Conservation (phyloP, 2,113 vertebrate genomes). For the Laticauda laticaudata region DNA sequence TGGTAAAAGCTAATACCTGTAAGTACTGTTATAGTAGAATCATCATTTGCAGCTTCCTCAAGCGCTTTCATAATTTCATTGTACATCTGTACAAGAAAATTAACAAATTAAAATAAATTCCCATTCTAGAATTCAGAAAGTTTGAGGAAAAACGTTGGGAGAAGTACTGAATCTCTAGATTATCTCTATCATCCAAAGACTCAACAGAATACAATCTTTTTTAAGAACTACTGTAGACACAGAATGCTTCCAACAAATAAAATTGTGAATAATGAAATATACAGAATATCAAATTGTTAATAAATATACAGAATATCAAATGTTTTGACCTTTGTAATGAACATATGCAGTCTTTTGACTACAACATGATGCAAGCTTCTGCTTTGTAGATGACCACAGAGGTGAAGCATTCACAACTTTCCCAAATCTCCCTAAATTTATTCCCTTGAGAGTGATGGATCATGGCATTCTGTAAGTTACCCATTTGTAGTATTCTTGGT, state of each 20-base stretch:
- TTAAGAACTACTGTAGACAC: background rate
- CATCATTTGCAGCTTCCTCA: conserved; percentile 80
- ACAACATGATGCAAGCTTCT: background rate
- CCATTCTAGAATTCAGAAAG: conserved; percentile 8
- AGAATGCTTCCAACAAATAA: background rate
- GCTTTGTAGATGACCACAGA: background rate
- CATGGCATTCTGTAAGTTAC: background rate
- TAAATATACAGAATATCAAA: background rate
- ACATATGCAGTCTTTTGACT: no score
- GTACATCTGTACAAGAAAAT: conserved; percentile 82
- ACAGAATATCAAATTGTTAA: background rate
- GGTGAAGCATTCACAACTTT: no score
- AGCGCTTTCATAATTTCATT: conserved; percentile 82
- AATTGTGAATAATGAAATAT: background rate
- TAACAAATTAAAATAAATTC: conserved; percentile 12
- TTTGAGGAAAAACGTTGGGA: background rate
- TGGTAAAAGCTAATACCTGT: conserved; percentile 75
- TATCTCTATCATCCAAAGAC: background rate
- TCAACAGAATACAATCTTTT: background rate
- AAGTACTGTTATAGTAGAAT: conserved; percentile 82
- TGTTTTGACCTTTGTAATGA: background rate
- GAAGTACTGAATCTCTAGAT: background rate
- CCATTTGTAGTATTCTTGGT: background rate
- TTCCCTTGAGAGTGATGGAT: background rate
- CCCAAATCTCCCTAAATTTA: background rate